Conservation (phyloP, 2,888 invertebrate genomes). For the Aphelenchoides bicaudatus region DNA sequence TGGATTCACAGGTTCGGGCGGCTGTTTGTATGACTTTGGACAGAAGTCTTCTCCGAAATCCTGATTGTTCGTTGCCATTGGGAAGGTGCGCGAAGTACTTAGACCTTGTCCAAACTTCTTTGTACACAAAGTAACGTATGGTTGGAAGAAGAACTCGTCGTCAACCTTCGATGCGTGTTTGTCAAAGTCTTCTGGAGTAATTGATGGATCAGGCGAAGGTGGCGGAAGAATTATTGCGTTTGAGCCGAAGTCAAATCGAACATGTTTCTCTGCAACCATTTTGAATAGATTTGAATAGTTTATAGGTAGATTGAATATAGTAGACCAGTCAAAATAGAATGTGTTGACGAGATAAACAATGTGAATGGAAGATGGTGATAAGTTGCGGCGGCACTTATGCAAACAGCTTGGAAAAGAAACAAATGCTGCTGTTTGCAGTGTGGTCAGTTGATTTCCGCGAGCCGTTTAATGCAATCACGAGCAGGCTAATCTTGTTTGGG, state of each 20-base stretch:
- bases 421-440: not conserved
- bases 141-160: not conserved
- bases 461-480: not conserved
- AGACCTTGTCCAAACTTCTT: conserved; percentile 1
- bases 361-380: too few relatives aligned
- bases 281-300: not conserved
- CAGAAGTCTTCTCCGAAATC: conserved; percentile 39
- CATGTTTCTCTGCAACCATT: conserved; percentile 27
- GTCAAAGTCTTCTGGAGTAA: not conserved
- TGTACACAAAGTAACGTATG: conserved; percentile 2
- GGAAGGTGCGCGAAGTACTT: conserved; percentile 26
- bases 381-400: too few relatives aligned
- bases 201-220: conserved; percentile 10
- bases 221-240: conserved; percentile 11
- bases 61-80: conserved; percentile 10
- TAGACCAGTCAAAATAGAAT: not conserved
- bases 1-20: conserved; percentile 13
- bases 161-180: not conserved
- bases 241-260: conserved; percentile 27
- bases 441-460: not conserved
- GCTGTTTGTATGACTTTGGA: conserved; percentile 28
- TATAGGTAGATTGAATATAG: not conserved
- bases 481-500: too few relatives aligned
- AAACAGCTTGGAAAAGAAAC: too few relatives aligned
- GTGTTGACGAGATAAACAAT: too few relatives aligned